A percentile compares a stretch with the other conserved stretches of the same genome.
Evolutionary conservation across 2,888 invertebrate species (phyloP).

Genomic region (Microplitis manilae): DNA sequence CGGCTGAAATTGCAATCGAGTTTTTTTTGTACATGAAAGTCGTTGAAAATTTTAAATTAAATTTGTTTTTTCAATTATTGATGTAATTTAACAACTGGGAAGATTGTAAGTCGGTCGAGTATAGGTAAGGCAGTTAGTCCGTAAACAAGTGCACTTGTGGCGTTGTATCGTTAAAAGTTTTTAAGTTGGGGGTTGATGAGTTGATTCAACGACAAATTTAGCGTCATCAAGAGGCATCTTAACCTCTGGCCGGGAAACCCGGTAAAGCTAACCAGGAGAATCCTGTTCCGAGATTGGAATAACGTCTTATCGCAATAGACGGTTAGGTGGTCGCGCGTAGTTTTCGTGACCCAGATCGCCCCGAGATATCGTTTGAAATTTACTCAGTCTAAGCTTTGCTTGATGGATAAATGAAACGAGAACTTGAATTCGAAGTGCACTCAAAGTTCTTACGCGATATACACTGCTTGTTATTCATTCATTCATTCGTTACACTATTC

Average conservation of each 20-base stretch:
- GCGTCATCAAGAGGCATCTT: constrained; percentile 15
- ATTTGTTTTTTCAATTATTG: no score
- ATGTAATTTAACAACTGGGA: no score
- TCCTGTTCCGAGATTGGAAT: constrained; percentile 13
- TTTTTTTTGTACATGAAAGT: no score
- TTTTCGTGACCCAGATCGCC: not conserved
- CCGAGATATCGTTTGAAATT: not conserved
- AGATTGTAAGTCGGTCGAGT: no score
- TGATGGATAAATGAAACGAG: not conserved
- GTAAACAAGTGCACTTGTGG: no score
- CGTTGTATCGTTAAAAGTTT: not conserved
- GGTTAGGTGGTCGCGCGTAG: constrained; percentile 4
- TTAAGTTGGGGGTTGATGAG: not conserved
- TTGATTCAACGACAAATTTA: constrained; percentile 4
- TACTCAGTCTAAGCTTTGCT: not conserved
- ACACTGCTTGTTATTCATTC: not conserved
- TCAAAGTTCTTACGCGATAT: not conserved
- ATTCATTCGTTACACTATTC: not conserved
- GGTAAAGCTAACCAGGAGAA: constrained; percentile 21
- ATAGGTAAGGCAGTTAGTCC: no score
- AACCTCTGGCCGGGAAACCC: constrained; percentile 3
- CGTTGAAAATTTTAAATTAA: no score
- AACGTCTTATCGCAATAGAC: not conserved
- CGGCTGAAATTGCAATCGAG: no score
- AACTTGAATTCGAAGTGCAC: not conserved